Evolutionary conservation across 2,888 invertebrate genomes (phyloP).

Genomic region (Ornithoptera alexandrae): DNA sequence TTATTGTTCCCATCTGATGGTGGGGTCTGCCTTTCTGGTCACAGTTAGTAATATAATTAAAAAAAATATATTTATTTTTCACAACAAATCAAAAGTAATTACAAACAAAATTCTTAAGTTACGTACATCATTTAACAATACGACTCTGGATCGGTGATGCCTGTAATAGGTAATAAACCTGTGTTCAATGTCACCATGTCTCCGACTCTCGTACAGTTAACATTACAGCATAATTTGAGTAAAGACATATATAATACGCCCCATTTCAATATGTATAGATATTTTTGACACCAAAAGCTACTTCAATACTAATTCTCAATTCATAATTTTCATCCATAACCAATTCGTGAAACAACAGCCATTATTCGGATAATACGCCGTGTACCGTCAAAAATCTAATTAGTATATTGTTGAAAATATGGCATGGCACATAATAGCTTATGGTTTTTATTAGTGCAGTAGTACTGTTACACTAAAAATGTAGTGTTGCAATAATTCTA

Average conservation of each 20-base stretch:
- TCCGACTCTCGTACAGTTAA: too few relatives aligned
- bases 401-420: slow-evolving; percentile 12
- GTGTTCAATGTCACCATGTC: too few relatives aligned
- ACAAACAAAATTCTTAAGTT: too few relatives aligned
- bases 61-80: too few relatives aligned
- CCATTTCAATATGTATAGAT: not conserved
- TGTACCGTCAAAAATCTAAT: slow-evolving; percentile 18
- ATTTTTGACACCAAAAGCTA: not conserved
- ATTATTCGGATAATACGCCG: slow-evolving; percentile 13
- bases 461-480: not conserved
- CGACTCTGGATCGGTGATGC: too few relatives aligned
- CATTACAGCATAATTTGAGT: not conserved
- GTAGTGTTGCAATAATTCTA: not conserved
- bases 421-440: slow-evolving; percentile 6
- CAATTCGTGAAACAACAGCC: slow-evolving; percentile 20
- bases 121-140: too few relatives aligned
- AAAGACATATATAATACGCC: not conserved
- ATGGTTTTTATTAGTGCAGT: not conserved
- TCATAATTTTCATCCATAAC: slow-evolving; percentile 10
- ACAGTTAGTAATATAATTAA: too few relatives aligned
- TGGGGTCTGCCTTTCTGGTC: too few relatives aligned
- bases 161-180: too few relatives aligned
- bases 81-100: too few relatives aligned
- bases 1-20: too few relatives aligned
- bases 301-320: not conserved